Evolutionary conservation across 1,140 invertebrate species (phyloP), one percentile per base, ranked within the genome.

Genomic region (Phymastichus coffea): DNA sequence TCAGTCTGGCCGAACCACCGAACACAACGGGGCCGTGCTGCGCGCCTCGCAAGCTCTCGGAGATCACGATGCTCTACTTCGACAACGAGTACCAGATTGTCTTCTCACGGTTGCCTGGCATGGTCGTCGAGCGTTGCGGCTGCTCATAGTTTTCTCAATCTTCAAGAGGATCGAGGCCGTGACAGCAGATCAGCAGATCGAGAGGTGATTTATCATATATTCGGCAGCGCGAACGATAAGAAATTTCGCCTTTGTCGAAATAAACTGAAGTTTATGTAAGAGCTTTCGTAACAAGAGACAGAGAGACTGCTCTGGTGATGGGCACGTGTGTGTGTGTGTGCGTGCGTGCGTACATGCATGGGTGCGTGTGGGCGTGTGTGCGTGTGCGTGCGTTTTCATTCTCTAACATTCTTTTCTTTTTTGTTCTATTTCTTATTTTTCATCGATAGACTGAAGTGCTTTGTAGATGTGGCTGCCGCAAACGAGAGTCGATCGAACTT

Each of bases 21-120:
- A 87, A 88, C 35, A 88, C 86, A 56, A 86, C 86, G 4, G 89
- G 89, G 0, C 92, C 94, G 0, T 97, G 94, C 74, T 97, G 95
- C 75, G 91, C 93, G 0, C 93, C 94, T 0, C 82, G 92, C 37
- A 91, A 91, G 73, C 87, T 96, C 82, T 92, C 89, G 60, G 84
- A 92, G 65, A 94, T 97, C 68, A 91, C 88, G 23, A 94, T 97
- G 87, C 84, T 97, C 33, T 97, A 97, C 78, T 95, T 94, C 79
- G 92, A 97, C 78, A 84, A 90, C 60, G 87, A 93, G 62, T 83
- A 88, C 59, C 93, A 94, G 75, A 91, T 97, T 67, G 89, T 95
- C 57, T 91, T 91, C 73, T 92, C 92, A 62, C 87, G 89, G 53
- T 84, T 97, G 63, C 91, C 92, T 1, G 91, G 92, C 23, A 97